A percentile compares a stretch with the other conserved stretches of the same genome.
phyloP scores from a whole-genome alignment of 2,113 vertebrate genomes.

The Epinephelus moara region DNA sequence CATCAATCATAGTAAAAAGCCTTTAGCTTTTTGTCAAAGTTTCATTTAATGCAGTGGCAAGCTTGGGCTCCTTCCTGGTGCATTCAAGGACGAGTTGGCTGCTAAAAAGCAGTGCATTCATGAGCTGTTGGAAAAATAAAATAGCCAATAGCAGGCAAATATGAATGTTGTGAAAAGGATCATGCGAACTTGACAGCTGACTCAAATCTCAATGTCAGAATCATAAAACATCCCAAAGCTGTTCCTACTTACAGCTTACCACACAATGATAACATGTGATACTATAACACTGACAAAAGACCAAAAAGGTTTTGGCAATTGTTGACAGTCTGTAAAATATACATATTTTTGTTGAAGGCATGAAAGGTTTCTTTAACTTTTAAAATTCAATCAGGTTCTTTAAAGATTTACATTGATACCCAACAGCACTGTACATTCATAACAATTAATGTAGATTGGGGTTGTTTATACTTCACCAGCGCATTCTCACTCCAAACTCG shows the following conservation, averaged over 20 bases:
- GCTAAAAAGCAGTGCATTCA: not conserved
- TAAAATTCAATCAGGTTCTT: not conserved
- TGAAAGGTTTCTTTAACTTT: not conserved
- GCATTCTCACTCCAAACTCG: too few species aligned
- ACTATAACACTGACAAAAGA: not conserved
- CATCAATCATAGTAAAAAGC: slow-evolving; percentile 28
- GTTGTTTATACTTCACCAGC: too few species aligned
- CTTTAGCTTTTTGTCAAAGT: slow-evolving; percentile 8
- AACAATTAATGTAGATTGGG: too few species aligned
- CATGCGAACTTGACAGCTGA: slow-evolving; percentile 19
- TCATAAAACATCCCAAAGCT: not conserved
- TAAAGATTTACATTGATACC: not conserved
- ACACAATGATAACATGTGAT: not conserved
- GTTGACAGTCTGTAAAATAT: not conserved
- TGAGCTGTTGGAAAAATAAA: slow-evolving; percentile 10
- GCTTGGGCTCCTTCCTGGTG: not conserved
- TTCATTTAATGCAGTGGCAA: slow-evolving; percentile 5
- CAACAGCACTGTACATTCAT: not conserved
- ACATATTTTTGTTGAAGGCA: not conserved
- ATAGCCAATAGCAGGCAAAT: slow-evolving; percentile 5
- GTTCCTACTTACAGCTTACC: not conserved
- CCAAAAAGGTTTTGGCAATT: too few species aligned
- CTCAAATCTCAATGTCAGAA: slow-evolving; percentile 11
- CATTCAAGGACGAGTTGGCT: slow-evolving; percentile 34
- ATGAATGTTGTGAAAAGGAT: slow-evolving; percentile 5